phyloP scores from a whole-genome alignment of 2,113 vertebrate genomes.

The Sisor rabdophorus region DNA sequence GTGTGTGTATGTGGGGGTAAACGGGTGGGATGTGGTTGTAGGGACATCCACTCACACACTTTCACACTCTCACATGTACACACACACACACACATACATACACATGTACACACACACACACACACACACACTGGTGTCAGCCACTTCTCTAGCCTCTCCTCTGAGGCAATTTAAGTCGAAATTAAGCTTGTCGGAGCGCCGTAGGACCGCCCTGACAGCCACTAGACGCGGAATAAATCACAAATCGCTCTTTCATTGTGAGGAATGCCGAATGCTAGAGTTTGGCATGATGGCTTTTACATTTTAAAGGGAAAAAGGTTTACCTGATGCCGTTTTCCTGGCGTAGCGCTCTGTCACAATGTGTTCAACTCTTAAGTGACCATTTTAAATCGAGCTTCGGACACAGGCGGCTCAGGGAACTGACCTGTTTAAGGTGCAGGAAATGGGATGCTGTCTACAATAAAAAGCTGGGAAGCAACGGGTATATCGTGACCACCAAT shows the following conservation, averaged over 20 bases:
- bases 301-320: conserved; percentile 56
- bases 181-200: conserved; percentile 50
- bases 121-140: conserved; percentile 37
- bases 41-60: conserved; percentile 37
- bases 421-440: conserved; percentile 44
- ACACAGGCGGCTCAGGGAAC: conserved; percentile 37
- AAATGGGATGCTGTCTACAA: conserved; percentile 25
- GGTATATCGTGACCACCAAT: neutral
- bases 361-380: conserved; percentile 45
- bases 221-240: conserved; percentile 54
- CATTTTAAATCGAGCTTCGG: conserved; percentile 48
- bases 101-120: conserved; percentile 42
- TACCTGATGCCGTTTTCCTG: conserved; percentile 43
- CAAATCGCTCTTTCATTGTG: conserved; percentile 51
- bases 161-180: conserved; percentile 56
- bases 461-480: neutral
- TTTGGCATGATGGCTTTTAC: conserved; percentile 54
- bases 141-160: conserved; percentile 40
- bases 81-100: conserved; percentile 40
- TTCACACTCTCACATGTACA: conserved; percentile 17
- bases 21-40: conserved; percentile 41
- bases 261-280: conserved; percentile 38
- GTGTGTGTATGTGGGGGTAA: conserved; percentile 29
- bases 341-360: conserved; percentile 42
- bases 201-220: conserved; percentile 52